Percentiles rank a stretch among this genome's conserved stretches.
Conservation (phyloP, 2,113 vertebrate species). For the Archilochus colubris region DNA sequence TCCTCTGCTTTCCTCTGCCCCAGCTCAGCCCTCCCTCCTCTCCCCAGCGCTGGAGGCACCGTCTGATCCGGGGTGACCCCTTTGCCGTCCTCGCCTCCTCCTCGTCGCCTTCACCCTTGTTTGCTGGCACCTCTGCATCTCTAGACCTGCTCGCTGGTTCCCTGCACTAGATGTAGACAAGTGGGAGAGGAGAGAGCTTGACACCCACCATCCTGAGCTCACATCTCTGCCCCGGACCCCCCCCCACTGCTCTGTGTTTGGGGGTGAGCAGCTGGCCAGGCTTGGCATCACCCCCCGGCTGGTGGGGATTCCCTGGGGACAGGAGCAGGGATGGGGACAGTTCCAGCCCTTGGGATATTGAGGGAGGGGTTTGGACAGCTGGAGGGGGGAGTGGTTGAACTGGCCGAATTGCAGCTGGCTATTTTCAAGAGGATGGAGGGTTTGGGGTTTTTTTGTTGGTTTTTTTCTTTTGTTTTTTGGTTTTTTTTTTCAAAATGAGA, state of each 20-base stretch:
- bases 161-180: background rate
- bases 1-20: conserved; percentile 10
- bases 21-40: background rate
- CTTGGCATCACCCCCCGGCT: background rate
- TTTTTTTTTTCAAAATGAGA: background rate
- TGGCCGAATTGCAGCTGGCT: conserved; percentile 37
- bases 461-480: background rate
- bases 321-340: background rate
- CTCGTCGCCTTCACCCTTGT: background rate
- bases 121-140: conserved; percentile 39
- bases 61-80: background rate
- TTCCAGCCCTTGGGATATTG: background rate
- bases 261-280: background rate
- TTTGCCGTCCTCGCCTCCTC: background rate
- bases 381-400: conserved; percentile 20
- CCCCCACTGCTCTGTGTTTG: background rate
- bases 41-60: conserved; percentile 40
- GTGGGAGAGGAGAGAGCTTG: conserved; percentile 1
- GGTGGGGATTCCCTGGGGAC: background rate
- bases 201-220: background rate
- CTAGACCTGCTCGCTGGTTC: background rate
- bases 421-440: conserved; percentile 39
- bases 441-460: too few relatives aligned
- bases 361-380: background rate
- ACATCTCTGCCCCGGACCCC: background rate